These are phyloP conservation scores for Amblyteles armatorius DNA, from an alignment of 2,888 invertebrate species.

Conservation along the genomic window DNA sequence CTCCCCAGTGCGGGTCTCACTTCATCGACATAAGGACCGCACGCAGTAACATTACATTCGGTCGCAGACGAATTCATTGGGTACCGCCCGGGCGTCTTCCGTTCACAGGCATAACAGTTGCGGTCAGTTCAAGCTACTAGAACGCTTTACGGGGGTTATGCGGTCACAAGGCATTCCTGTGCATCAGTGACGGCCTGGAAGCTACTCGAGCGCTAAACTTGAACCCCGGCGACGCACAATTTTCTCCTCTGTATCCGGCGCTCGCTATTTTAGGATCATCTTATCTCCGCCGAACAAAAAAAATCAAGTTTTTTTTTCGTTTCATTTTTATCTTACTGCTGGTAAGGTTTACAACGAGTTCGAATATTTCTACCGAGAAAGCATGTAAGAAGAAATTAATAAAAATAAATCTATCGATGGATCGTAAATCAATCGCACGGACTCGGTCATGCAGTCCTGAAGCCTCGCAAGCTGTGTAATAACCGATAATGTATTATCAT, in stretches of 20 bases:
- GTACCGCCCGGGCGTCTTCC: slow-evolving; percentile 80
- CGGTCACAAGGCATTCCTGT: slow-evolving; percentile 41
- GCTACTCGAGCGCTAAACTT: background rate
- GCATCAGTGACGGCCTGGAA: background rate
- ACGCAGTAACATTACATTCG: slow-evolving; percentile 82
- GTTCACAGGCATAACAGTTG: slow-evolving; percentile 82
- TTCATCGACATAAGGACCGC: slow-evolving; percentile 78
- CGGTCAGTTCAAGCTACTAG: slow-evolving; percentile 73
- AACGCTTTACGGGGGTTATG: slow-evolving; percentile 37
- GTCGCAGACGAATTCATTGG: slow-evolving; percentile 83
- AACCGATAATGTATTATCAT: slow-evolving; percentile 20
- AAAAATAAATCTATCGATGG: background rate
- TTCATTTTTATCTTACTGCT: background rate
- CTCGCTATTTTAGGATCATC: background rate
- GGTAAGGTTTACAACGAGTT: background rate
- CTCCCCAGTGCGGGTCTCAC: slow-evolving; percentile 51
- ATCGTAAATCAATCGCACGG: background rate
- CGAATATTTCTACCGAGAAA: background rate
- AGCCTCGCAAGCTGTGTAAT: background rate
- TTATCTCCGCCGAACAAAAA: background rate
- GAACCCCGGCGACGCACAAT: background rate
- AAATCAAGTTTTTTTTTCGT: background rate
- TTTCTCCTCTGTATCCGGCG: background rate
- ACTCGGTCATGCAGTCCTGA: background rate
- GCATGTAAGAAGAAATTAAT: background rate